Evolutionary conservation across 1,140 invertebrate species (phyloP), one percentile per base, ranked within the genome.

Genomic region (Ganaspis sp.): DNA sequence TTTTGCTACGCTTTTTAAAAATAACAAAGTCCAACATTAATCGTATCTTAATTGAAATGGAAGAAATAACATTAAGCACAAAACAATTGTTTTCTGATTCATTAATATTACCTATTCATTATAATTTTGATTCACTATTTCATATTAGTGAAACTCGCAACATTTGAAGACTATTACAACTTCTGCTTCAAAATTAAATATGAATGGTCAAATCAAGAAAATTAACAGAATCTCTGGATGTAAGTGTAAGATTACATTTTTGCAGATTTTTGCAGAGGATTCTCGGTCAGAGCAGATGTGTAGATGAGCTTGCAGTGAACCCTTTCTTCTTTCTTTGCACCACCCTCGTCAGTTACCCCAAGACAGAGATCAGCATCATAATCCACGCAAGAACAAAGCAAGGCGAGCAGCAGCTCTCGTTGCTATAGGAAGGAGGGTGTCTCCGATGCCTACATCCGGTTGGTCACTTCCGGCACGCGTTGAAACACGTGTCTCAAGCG

Each of bases 391-490:
- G 86, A 89, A 87, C 85, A 88, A 89, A 87, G 86, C 78, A 81
- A 82, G 73, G 53, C 42, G 15, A 49, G 19, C 77, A 73, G 76
- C 71, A 58, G 42, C 69, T 64, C 26, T 69, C 34, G 19, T 58
- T 69, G 9, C 19, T 71, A 71, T 64, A 64, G 15, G 69, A 78
- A 83, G 79, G 75, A 83, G 85, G 83, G 81, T 86, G 84, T 85
- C 88, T 91, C 90, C 79, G 85, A 87, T 90, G 87, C 87, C 89
- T 89, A 85, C 88, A 91, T 91, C 90, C 90, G 90, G 87, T 87
- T 90, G 90, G 90, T 90, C 90, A 91, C 87, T 91, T 91, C 90
- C 90, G 90, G 90, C 88, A 90, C 89, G 87, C 89, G 90, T 80
- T 84, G 69, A 81, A 89, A 89, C 90, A 90, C 90, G 90, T 90